Conservation (phyloP, 2,113 vertebrate genomes). For the Clarias gariepinus region DNA sequence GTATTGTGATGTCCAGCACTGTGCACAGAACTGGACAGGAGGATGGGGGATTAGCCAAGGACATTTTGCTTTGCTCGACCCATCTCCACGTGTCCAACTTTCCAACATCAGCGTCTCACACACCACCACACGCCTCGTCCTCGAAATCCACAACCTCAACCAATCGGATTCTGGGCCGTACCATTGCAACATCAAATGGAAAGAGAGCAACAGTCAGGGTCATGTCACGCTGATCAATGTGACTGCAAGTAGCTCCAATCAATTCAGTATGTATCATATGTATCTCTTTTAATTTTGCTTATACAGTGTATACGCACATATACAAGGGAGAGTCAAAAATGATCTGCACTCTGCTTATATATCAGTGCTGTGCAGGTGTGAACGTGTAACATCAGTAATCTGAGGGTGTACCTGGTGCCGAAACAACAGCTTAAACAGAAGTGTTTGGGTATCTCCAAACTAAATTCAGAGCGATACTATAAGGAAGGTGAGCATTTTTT, state of each 20-base stretch:
- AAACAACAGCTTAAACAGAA: too few relatives aligned
- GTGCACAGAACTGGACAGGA: slow-evolving; percentile 57
- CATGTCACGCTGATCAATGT: slow-evolving; percentile 62
- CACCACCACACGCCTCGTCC: slow-evolving; percentile 36
- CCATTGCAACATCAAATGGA: slow-evolving; percentile 53
- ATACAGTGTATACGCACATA: too few relatives aligned
- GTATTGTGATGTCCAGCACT: slow-evolving; percentile 65
- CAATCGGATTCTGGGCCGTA: slow-evolving; percentile 61
- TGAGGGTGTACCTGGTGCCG: too few relatives aligned
- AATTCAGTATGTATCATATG: neutral
- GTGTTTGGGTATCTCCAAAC: too few relatives aligned
- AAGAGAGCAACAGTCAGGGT: slow-evolving; percentile 10
- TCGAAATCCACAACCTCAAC: slow-evolving; percentile 51
- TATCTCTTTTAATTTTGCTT: neutral
- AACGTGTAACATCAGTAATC: too few relatives aligned
- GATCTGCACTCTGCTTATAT: too few relatives aligned
- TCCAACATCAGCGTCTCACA: neutral
- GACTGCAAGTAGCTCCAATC: slow-evolving; percentile 57
- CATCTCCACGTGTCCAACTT: slow-evolving; percentile 29
- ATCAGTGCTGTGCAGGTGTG: too few relatives aligned
- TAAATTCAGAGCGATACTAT: too few relatives aligned
- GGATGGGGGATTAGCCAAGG: slow-evolving; percentile 52
- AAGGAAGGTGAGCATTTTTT: too few relatives aligned
- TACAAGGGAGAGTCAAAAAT: too few relatives aligned
- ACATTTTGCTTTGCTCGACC: neutral